These are phyloP conservation scores for Serripes groenlandicus DNA, from an alignment of 2,888 invertebrate species.

Conservation along the genomic window DNA sequence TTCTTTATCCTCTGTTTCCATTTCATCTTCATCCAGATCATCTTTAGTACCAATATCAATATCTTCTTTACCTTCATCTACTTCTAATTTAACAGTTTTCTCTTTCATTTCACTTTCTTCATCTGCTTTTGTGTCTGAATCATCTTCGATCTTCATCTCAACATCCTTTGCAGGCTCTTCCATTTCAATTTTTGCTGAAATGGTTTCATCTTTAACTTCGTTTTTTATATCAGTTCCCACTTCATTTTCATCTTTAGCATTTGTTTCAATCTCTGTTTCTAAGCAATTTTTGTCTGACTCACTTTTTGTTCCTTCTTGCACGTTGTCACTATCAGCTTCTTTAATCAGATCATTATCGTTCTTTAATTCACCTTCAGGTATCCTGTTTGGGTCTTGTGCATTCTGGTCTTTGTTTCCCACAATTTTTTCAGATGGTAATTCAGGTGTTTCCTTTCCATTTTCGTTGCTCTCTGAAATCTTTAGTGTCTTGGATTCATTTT, in stretches of 20 bases:
- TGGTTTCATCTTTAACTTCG: too few relatives aligned
- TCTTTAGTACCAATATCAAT: too few relatives aligned
- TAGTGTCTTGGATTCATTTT: too few relatives aligned
- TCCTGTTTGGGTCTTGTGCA: neutral
- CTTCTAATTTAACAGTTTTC: neutral
- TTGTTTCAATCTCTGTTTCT: slow-evolving; percentile 24
- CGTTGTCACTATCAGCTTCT: neutral
- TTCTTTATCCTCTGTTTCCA: slow-evolving; percentile 12
- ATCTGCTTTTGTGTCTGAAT: slow-evolving; percentile 20
- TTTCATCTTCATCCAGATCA: neutral
- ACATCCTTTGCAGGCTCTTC: neutral
- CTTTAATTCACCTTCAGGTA: neutral
- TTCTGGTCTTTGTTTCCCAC: neutral
- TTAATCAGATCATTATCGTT: neutral
- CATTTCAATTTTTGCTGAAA: too few relatives aligned
- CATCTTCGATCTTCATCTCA: slow-evolving; percentile 7
- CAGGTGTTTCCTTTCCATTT: too few relatives aligned
- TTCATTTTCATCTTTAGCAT: slow-evolving; percentile 15
- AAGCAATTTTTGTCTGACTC: slow-evolving; percentile 19
- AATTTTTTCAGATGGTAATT: neutral
- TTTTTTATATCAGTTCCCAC: slow-evolving; percentile 10
- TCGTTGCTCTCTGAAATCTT: too few relatives aligned
- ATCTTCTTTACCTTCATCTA: neutral
- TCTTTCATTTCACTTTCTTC: neutral
- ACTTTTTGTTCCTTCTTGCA: slow-evolving; percentile 4